Percentiles rank a stretch among this genome's conserved stretches.
phyloP scores from a whole-genome alignment of 2,888 invertebrate genomes.

The Leptinotarsa peninsularis region DNA sequence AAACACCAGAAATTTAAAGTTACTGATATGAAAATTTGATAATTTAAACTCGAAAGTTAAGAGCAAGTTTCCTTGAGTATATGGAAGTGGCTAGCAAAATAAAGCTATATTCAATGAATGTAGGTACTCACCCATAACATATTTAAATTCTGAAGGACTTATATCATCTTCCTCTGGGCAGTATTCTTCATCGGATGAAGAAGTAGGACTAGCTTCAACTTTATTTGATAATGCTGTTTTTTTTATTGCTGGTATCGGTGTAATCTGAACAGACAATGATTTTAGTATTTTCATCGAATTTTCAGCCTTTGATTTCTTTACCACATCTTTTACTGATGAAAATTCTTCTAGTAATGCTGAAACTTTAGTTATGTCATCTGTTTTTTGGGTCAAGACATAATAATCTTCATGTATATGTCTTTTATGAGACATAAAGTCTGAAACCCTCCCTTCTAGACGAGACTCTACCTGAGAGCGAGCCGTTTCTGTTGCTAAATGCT shows the following conservation, averaged over 20 bases:
- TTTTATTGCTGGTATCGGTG: neutral
- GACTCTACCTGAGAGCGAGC: slow-evolving; percentile 22
- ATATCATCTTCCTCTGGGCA: neutral
- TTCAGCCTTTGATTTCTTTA: neutral
- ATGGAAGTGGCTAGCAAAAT: neutral
- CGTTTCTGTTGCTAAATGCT: slow-evolving; percentile 32
- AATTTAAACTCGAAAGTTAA: neutral
- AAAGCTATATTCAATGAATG: neutral
- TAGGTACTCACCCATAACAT: neutral
- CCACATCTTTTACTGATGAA: slow-evolving; percentile 7
- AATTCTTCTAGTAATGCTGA: slow-evolving; percentile 25
- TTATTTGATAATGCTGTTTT: neutral
- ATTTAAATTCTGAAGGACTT: neutral
- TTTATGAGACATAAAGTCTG: slow-evolving; percentile 35
- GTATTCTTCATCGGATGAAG: neutral
- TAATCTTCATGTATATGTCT: slow-evolving; percentile 32
- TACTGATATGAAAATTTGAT: neutral
- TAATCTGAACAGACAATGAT: slow-evolving; percentile 3
- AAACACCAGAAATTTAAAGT: neutral
- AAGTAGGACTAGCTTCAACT: neutral
- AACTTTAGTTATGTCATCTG: slow-evolving; percentile 27
- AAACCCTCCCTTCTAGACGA: slow-evolving; percentile 28
- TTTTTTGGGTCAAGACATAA: slow-evolving; percentile 25
- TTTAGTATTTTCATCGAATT: neutral
- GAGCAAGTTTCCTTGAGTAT: neutral